These are phyloP conservation scores for Falcaria lacertinaria DNA, from an alignment of 2,888 invertebrate species.

Conservation along the genomic window DNA sequence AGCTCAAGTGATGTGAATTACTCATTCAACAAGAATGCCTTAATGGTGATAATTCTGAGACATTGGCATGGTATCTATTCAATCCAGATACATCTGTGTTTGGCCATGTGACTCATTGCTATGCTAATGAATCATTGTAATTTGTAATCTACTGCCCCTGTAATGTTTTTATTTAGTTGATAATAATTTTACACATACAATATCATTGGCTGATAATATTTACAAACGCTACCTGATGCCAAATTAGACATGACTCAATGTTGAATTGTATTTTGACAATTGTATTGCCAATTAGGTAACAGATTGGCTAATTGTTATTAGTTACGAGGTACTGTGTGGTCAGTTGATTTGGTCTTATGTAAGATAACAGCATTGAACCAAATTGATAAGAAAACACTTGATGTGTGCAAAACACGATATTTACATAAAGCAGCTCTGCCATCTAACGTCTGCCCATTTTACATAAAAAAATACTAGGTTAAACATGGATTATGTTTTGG, in stretches of 20 bases:
- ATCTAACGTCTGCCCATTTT: too few relatives aligned
- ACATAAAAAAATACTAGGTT: too few relatives aligned
- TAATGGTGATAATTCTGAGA: slow-evolving; percentile 30
- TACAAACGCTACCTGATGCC: not conserved
- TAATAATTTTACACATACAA: too few relatives aligned
- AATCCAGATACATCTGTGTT: slow-evolving; percentile 50
- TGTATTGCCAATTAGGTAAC: not conserved
- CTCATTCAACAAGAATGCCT: slow-evolving; percentile 36
- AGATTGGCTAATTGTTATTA: too few relatives aligned
- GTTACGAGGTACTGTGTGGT: too few relatives aligned
- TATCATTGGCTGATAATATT: not conserved
- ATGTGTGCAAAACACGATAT: too few relatives aligned
- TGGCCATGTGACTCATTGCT: slow-evolving; percentile 46
- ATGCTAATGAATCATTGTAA: slow-evolving; percentile 44
- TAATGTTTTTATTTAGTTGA: not conserved
- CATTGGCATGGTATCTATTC: slow-evolving; percentile 22
- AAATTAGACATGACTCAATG: not conserved
- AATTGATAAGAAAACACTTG: too few relatives aligned
- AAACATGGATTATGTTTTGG: too few relatives aligned
- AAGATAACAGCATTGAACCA: too few relatives aligned
- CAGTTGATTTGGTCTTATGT: too few relatives aligned
- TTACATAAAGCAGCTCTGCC: too few relatives aligned
- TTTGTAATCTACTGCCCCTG: slow-evolving; percentile 18
- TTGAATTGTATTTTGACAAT: not conserved
- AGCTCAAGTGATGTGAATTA: slow-evolving; percentile 35